Evolutionary conservation across 2,888 invertebrate species (phyloP), one percentile per base, ranked within the genome.

Genomic region (Asteroscopus sphinx): DNA sequence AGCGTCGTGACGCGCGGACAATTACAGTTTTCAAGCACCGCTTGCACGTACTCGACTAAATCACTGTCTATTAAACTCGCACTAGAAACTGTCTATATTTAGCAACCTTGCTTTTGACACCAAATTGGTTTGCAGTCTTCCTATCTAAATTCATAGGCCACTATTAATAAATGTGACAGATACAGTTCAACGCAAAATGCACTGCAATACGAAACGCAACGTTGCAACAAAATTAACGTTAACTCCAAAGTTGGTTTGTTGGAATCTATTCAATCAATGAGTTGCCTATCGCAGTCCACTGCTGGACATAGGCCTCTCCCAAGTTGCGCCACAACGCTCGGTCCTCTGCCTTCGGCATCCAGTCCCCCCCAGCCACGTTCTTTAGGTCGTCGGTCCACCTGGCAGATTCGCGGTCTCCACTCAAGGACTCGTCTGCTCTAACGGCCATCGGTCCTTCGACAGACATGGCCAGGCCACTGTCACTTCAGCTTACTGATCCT

Each of bases 1-100:
- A 57, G 59, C 73, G 60, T 86, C 90, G 90, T 89, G 89, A 89
- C 82, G 81, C 66, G 68, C 76, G 63, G 76, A 86, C 87, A 88
- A 89, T 89, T 87, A 87, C 83, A 81, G 83, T 85, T 83, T 83
- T 81, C 80, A 76, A 87, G 75, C 75, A 54, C 73, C 69, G 72
- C 73, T 71, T 62, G 79, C 82, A 84, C 80, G 82, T 82, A 77
- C 70, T 71, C 59, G 60, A 77, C 75, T 83, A 83, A 87, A 88
- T 85, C 81, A 81, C 79, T 79, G 81, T 77, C 81, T 79, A 82
- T 83, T 84, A 81, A 67, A 48, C 53, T 56, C 55, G 64, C 51
- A 69, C 63, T 54, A 69, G 58, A 60, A 66, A 65, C 68, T 71
- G 61, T 67, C 73, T 82, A 72, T 77, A 73, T 81, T 79, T 70